These are phyloP conservation scores for Liodrosophila aerea DNA, from an alignment of 2,888 invertebrate species.

Conservation along the genomic window DNA sequence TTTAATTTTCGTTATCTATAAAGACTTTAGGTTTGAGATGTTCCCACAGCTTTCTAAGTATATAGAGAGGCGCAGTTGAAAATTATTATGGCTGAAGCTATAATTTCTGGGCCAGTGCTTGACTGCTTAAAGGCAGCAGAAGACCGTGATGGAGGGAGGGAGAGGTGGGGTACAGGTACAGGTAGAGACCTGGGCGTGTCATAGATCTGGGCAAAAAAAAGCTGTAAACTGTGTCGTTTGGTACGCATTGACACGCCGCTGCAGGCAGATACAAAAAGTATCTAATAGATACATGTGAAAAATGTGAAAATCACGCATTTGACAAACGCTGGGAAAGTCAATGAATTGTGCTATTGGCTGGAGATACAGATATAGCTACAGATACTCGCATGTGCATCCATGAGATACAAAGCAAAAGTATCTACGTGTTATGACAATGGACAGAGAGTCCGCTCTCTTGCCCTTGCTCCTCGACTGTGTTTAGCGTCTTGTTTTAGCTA, in stretches of 20 bases:
- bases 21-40: conserved; percentile 6
- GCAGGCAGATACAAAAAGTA: conserved; percentile 69
- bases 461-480: neutral
- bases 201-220: conserved; percentile 13
- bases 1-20: neutral
- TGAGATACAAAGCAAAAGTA: conserved; percentile 54
- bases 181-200: conserved; percentile 5
- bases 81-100: conserved; percentile 54
- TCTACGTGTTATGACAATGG: conserved; percentile 73
- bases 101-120: conserved; percentile 52
- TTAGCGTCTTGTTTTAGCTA: neutral
- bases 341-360: conserved; percentile 72
- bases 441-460: conserved; percentile 2
- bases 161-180: neutral
- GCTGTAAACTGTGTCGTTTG: conserved; percentile 74
- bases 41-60: conserved; percentile 61
- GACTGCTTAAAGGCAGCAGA: neutral
- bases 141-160: conserved; percentile 7
- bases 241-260: conserved; percentile 71
- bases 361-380: neutral
- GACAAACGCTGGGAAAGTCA: conserved; percentile 69
- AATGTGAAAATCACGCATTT: conserved; percentile 68
- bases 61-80: conserved; percentile 41
- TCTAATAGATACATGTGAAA: conserved; percentile 79
- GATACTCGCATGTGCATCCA: conserved; percentile 46